Base-by-base conservation (phyloP, 2,888 invertebrate genomes). In the Dascillus cervinus region DNA sequence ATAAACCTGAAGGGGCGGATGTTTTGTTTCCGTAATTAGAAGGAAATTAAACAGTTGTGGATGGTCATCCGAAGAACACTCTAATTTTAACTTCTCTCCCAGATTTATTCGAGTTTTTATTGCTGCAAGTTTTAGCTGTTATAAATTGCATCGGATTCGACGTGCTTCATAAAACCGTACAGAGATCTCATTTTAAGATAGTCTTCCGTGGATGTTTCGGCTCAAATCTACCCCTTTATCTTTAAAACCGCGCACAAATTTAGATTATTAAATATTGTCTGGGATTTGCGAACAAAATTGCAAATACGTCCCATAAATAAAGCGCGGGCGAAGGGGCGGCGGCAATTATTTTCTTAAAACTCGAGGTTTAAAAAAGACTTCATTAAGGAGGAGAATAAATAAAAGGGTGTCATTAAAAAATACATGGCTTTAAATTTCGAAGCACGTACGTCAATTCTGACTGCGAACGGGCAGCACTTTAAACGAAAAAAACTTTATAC, bases 401-500 rank as follows among this genome's bases (percentile, higher is more conserved):
- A 37, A 52, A 51, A 50, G 44, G 47, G 45, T 42, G 49, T 46
- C 50, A 56, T 60, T 58, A 59, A 57, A 59, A 59, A 60, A 56
- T 56, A 55, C 54, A 57, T 55, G 56, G 53, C 55, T 60, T n/a
- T 59, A 56, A 62, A 48, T 59, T 58, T 53, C 59, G 44, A 47
- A 43, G 56, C 60, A 61, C 64, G 62, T 62, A 59, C 60, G 60
- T 61, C 60, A 53, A 62, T 61, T 59, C 58, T 57, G 54, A 56
- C 53, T 55, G 55, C 50, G 58, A 62, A 60, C 56, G 58, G 53
- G 53, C 50, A 50, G 55, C 53, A 56, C 55, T 55, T 52, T 53
- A 53, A 56, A 56, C 56, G 55, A 60, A 62, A 62, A n/a, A 58
- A 63, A 64, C 62, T 65, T 65, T 64, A 64, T 65, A 65, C 65